phyloP scores from a whole-genome alignment of 1,140 invertebrate genomes.

The Drosophila fuyamai region DNA sequence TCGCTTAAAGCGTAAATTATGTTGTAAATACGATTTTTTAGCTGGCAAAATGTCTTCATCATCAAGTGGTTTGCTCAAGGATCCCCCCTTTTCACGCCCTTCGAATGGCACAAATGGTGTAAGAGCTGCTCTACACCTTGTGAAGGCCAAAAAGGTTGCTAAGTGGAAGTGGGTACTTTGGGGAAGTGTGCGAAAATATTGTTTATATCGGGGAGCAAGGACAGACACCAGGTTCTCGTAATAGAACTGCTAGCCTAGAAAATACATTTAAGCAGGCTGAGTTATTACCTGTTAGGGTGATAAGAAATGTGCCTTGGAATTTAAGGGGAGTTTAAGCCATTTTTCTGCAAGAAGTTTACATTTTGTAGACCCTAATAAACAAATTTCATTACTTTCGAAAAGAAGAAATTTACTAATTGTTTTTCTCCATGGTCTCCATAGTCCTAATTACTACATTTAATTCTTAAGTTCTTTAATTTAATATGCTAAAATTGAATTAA shows the following conservation, averaged over 20 bases:
- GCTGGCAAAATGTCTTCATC: constrained; percentile 70
- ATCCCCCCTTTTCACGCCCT: background rate
- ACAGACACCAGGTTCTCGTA: background rate
- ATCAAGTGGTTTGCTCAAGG: constrained; percentile 53
- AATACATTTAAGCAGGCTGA: background rate
- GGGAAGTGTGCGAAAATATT: constrained; percentile 58
- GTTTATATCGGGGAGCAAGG: constrained; percentile 38
- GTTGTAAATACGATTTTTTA: constrained; percentile 77
- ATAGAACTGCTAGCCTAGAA: background rate
- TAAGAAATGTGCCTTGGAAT: background rate
- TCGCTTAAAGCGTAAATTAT: constrained; percentile 64
- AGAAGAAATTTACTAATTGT: too few species aligned
- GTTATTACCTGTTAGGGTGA: background rate
- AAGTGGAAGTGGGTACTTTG: constrained; percentile 69
- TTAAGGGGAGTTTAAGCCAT: too few species aligned
- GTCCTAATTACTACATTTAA: too few species aligned
- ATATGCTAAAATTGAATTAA: constrained; percentile 10
- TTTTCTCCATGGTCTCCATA: too few species aligned
- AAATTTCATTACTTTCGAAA: too few species aligned
- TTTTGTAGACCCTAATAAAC: too few species aligned
- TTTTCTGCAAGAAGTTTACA: too few species aligned
- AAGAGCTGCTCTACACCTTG: constrained; percentile 29
- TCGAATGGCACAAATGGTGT: constrained; percentile 34
- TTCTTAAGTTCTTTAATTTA: background rate
- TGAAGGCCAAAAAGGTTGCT: constrained; percentile 58